Evolutionary conservation across 2,113 vertebrate genomes (phyloP), one percentile per base, ranked within the genome.

Genomic region (Ctenodactylus gundi): DNA sequence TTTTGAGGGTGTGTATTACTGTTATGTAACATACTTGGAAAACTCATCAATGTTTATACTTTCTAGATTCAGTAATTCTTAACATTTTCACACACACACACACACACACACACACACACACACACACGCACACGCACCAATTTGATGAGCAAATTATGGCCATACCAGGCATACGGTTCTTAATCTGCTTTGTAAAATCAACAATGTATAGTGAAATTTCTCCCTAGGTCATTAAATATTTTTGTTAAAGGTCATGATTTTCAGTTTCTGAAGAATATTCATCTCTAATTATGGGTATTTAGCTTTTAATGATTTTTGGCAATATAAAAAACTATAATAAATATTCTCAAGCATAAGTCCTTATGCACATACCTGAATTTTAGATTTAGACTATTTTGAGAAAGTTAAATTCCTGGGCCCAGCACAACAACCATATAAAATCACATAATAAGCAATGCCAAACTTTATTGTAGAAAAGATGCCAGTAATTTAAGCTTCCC

Each of bases 191-290:
- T 94, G 90, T 49, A 18, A 44, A 57, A 3, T 77, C 41, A 81
- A 64, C 7, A 36, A 62, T 39, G 17, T 44, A 46, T 55, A 68
- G 72, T 58, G 7, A 81, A 39, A 4, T 84, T 91, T 53, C 21
- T 17, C 27, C 12, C 17, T 14, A 70, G 41, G 34, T 72, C 53
- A 62, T 51, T 85, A 82, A 29, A 31, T 91, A 41, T 95, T 88
- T 62, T 96, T 78, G 23, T 92, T 76, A 70, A 96, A 95, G 88
- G 72, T 95, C 58, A 60, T 76, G 41, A 57, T 93, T 95, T 94
- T 75, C 84, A 81, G 81, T 94, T 64, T 17, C 39, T 97, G 17
- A 31, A 92, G 76, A 87, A 84, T 94, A 84, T 75, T 93, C 83
- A 75, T 73, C 58, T 88, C 21, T 72, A 55, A 62, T 62, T 72